These are phyloP conservation scores for Gallinago solitaria DNA, from an alignment of 2,797 vertebrate species.

Conservation along the genomic window DNA sequence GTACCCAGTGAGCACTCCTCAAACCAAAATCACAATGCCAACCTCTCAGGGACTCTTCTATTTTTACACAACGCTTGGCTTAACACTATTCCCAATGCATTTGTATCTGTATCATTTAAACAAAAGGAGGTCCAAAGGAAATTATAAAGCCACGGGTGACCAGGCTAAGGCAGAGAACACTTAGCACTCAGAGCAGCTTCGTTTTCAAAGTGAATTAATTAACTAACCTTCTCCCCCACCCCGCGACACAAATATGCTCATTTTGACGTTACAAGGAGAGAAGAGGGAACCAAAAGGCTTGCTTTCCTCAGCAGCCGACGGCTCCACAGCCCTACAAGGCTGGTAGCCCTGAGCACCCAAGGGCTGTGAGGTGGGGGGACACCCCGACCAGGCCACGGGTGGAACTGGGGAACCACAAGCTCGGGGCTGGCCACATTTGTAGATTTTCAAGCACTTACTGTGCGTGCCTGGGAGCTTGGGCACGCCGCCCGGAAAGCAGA, in stretches of 20 bases:
- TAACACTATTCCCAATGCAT: accelerated
- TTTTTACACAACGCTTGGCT: accelerated
- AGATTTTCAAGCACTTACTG: background rate
- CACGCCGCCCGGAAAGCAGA: accelerated
- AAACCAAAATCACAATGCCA: accelerated
- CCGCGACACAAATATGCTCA: background rate
- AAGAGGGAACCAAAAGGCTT: background rate
- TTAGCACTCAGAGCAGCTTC: background rate
- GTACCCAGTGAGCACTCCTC: accelerated
- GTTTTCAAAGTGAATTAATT: background rate
- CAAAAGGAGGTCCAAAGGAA: background rate
- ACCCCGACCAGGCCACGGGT: accelerated
- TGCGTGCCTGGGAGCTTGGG: accelerated
- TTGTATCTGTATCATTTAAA: background rate
- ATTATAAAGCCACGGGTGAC: background rate
- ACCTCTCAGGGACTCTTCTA: accelerated
- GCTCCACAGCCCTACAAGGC: accelerated
- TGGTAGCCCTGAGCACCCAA: accelerated
- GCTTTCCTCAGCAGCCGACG: background rate
- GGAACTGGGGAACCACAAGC: accelerated
- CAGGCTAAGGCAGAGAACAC: background rate
- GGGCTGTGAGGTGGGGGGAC: accelerated
- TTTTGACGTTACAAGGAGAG: accelerated
- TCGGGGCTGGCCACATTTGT: accelerated
- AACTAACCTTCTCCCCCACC: background rate